A percentile compares a stretch with the other conserved stretches of the same genome.
phyloP scores from a whole-genome alignment of 2,797 vertebrate genomes.

The Mallotus villosus region DNA sequence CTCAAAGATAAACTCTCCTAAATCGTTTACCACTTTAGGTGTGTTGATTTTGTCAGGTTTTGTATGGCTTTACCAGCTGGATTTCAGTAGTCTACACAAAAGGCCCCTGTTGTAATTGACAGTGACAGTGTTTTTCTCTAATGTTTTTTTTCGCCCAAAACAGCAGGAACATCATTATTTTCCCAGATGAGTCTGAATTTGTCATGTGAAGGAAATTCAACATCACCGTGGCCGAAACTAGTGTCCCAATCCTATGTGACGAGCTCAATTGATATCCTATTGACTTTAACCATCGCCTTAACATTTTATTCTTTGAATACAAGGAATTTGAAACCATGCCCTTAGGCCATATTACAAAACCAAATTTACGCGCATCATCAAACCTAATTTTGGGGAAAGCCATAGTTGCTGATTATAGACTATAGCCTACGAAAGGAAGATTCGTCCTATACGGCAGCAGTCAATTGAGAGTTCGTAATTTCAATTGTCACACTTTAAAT shows the following conservation, averaged over 20 bases:
- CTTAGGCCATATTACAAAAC: too few relatives aligned
- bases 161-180: slow-evolving; percentile 51
- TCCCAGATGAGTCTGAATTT: slow-evolving; percentile 52
- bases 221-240: slow-evolving; percentile 15
- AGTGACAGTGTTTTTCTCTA: slow-evolving; percentile 58
- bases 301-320: slow-evolving; percentile 1
- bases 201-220: slow-evolving; percentile 54
- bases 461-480: too few relatives aligned
- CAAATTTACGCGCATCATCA: too few relatives aligned
- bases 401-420: too few relatives aligned
- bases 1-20: slow-evolving; percentile 26
- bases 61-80: slow-evolving; percentile 36
- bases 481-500: too few relatives aligned
- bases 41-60: slow-evolving; percentile 57
- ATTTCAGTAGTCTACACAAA: slow-evolving; percentile 44
- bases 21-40: slow-evolving; percentile 40
- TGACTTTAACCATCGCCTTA: slow-evolving; percentile 23
- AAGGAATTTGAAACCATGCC: neutral
- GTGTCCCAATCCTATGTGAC: neutral
- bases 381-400: too few relatives aligned
- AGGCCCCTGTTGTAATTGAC: slow-evolving; percentile 51
- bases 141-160: slow-evolving; percentile 46
- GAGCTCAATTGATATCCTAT: slow-evolving; percentile 3
- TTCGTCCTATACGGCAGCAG: too few relatives aligned
- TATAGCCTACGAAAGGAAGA: too few relatives aligned